Percentiles rank a stretch among this genome's conserved stretches.
Evolutionary conservation across 2,888 invertebrate species (phyloP).

Genomic region (Linnaemya tessellans): DNA sequence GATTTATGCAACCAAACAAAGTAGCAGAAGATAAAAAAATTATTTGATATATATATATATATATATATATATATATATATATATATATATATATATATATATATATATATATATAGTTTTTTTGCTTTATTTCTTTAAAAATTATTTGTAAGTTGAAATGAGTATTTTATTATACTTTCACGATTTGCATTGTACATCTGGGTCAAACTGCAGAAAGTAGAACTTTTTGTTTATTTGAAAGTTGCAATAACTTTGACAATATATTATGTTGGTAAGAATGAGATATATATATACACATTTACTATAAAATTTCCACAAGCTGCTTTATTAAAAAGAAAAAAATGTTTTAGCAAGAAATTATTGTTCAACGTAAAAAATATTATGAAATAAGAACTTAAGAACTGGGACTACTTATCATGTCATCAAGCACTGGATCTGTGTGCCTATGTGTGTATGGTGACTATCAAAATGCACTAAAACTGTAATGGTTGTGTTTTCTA

Average conservation of each 20-base stretch:
- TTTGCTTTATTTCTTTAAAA: neutral
- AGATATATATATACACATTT: too few species aligned
- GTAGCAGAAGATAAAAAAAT: neutral
- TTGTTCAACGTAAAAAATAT: neutral
- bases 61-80: too few species aligned
- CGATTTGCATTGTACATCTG: conserved; percentile 32
- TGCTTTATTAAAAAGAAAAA: conserved; percentile 10
- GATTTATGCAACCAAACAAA: neutral
- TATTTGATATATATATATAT: too few species aligned
- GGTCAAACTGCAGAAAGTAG: conserved; percentile 23
- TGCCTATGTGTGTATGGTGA: too few species aligned
- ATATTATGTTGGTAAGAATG: neutral
- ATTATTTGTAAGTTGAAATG: neutral
- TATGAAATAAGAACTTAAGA: too few species aligned
- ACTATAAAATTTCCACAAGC: too few species aligned
- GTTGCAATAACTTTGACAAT: conserved; percentile 39
- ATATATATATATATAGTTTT: neutral
- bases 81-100: too few species aligned
- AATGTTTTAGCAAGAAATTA: conserved; percentile 8
- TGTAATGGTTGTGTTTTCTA: too few species aligned
- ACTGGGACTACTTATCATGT: too few species aligned
- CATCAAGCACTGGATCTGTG: too few species aligned
- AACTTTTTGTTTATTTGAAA: neutral
- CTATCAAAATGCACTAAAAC: too few species aligned
- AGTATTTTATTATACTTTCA: neutral